Percentiles rank a stretch among this genome's conserved stretches.
phyloP scores from a whole-genome alignment of 2,797 vertebrate genomes.

The Oophaga sylvatica region DNA sequence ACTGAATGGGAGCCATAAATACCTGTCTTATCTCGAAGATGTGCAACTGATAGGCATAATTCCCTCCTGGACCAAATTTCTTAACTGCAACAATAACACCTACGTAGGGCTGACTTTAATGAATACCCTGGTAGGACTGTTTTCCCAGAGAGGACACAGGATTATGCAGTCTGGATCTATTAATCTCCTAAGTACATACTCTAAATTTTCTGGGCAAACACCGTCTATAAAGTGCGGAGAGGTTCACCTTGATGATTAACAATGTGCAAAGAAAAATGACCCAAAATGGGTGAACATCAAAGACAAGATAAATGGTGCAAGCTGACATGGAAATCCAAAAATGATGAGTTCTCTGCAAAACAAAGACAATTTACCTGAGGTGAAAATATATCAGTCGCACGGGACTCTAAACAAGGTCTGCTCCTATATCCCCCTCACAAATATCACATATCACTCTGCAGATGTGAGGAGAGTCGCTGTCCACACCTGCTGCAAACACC shows the following conservation, averaged over 20 bases:
- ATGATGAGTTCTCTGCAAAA: constrained; percentile 25
- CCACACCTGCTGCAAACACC: constrained; percentile 55
- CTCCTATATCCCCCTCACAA: constrained; percentile 38
- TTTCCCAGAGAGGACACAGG: constrained; percentile 41
- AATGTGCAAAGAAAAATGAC: constrained; percentile 13
- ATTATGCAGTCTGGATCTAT: constrained; percentile 50
- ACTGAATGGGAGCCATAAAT: constrained; percentile 56
- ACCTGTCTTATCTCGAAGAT: constrained; percentile 59
- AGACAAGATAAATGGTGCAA: background rate
- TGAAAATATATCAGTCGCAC: constrained; percentile 44
- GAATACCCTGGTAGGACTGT: constrained; percentile 30
- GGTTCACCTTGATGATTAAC: constrained; percentile 13
- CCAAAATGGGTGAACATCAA: constrained; percentile 4
- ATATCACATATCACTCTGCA: constrained; percentile 47
- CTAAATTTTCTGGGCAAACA: constrained; percentile 27
- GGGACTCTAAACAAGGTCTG: constrained; percentile 24
- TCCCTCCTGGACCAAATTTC: constrained; percentile 42
- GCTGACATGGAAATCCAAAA: constrained; percentile 18
- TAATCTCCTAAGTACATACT: constrained; percentile 50
- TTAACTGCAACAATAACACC: constrained; percentile 23
- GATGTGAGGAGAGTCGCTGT: constrained; percentile 34
- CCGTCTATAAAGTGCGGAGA: constrained; percentile 18
- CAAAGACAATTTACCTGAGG: constrained; percentile 38
- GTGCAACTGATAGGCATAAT: constrained; percentile 39
- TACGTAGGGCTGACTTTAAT: constrained; percentile 1